Base-by-base conservation (phyloP, 2,797 vertebrate genomes). In the Hapalemur alaotrensis region DNA sequence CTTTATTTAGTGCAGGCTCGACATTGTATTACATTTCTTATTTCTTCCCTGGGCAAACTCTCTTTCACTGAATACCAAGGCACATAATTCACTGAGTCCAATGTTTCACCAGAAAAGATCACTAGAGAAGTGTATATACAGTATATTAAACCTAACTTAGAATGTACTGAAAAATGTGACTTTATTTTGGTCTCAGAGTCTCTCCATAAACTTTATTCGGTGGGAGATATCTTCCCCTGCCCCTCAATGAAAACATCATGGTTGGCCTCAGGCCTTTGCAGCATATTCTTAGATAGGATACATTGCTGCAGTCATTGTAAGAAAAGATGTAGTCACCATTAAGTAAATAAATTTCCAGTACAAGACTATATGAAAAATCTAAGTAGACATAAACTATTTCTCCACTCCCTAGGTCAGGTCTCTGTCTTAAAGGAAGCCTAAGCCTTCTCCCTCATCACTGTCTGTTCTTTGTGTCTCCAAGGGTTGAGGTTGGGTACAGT, bases 1-100 rank as follows among this genome's bases (percentile, higher is more conserved):
- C 67, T 94, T 79, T 80, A 78, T 96, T 95, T 93, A 91, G 41
- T 86, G 35, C 61, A 32, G 54, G 48, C n/a, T 91, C 61, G 30
- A 86, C 73, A 83, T 32, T 78, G 46, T 43, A 87, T 92, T 92
- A 30, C 35, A 69, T 85, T 97, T 82, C 84, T 89, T 81, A 92
- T 92, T 95, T 92, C 76, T 91, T 90, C 46, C 41, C 4, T 84
- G 22, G 67, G 72, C n/a, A 96, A 93, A 94, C 43, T 94, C 32
- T 81, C 46, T 90, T 20, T 30, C 30, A 72, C 38, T 89, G 57
- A 93, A 73, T 83, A 83, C 28, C 57, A 87, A 84, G 59, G 8
- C 41, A 69, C 69, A 94, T 79, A 95, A 92, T 2, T 88, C 65
- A 94, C 59, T 54, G 35, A 73, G 35, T 82, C 46, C 43, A 65